phyloP scores from a whole-genome alignment of 1,140 invertebrate species.

The Saccostrea cuccullata region DNA sequence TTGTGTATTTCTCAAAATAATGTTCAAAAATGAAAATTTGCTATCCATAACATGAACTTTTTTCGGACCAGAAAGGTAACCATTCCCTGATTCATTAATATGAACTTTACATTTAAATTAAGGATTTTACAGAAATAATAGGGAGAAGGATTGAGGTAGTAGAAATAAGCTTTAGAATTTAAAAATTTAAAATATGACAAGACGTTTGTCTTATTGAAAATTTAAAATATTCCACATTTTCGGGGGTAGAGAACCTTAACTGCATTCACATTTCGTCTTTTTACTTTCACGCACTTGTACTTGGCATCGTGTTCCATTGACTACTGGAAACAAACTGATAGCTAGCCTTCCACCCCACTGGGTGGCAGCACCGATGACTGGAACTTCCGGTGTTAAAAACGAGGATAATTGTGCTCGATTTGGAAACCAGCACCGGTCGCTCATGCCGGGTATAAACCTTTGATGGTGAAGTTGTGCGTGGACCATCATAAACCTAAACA shows the following conservation, averaged over 20 bases:
- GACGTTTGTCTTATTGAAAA: no score
- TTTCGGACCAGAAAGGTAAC: no score
- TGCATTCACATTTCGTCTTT: not conserved
- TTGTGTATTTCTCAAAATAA: no score
- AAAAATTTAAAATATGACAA: no score
- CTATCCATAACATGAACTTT: no score
- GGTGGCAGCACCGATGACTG: constrained; percentile 67
- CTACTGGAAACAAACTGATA: constrained; percentile 71
- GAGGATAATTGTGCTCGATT: constrained; percentile 68
- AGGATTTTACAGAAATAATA: no score
- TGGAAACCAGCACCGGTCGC: constrained; percentile 69
- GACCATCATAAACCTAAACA: constrained; percentile 70
- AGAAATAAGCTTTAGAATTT: no score
- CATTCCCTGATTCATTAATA: no score
- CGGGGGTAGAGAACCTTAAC: not conserved
- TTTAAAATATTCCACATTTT: no score
- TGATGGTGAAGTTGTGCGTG: constrained; percentile 62
- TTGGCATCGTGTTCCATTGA: constrained; percentile 58
- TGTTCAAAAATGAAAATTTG: no score
- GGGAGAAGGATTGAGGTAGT: no score
- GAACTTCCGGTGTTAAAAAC: constrained; percentile 68
- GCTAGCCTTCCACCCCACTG: constrained; percentile 70
- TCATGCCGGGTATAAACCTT: constrained; percentile 61
- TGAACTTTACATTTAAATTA: no score
- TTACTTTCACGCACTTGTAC: constrained; percentile 53